A percentile compares a stretch with the other conserved stretches of the same genome.
Evolutionary conservation across 2,113 vertebrate genomes (phyloP).

Genomic region (Triplophysa dalaica): DNA sequence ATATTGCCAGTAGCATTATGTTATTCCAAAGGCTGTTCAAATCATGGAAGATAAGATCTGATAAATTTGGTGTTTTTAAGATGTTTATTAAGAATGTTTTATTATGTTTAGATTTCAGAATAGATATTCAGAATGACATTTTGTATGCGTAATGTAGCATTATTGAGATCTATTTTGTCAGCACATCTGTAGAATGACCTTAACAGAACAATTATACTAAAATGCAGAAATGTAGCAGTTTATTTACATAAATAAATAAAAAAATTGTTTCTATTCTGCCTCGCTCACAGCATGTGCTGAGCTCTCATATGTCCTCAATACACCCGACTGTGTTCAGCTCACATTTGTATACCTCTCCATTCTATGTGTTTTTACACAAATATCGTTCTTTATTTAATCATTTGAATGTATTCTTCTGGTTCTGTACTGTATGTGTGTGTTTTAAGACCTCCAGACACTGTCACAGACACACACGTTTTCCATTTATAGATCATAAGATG

Average conservation of each 20-base stretch:
- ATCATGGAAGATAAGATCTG: too few species aligned
- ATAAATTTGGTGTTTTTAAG: too few species aligned
- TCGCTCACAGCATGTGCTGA: not conserved
- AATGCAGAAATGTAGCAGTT: not conserved
- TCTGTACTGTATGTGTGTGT: not conserved
- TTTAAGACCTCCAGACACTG: not conserved
- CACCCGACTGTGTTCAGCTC: not conserved
- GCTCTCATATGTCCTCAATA: constrained; percentile 4
- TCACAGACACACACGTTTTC: constrained; percentile 42
- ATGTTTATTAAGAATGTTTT: too few species aligned
- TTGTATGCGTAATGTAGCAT: too few species aligned
- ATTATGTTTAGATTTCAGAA: too few species aligned
- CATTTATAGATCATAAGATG: constrained; percentile 54
- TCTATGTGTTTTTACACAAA: not conserved
- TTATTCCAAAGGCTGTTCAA: too few species aligned
- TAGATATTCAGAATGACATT: too few species aligned
- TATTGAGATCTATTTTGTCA: too few species aligned
- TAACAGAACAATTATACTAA: not conserved
- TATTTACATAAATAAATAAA: not conserved
- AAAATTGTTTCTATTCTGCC: not conserved
- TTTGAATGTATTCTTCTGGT: not conserved
- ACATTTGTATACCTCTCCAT: not conserved
- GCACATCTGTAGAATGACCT: not conserved
- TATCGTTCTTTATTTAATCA: not conserved
- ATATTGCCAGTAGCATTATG: too few species aligned